Base-by-base conservation (phyloP, 2,113 vertebrate species). In the Lucifuga dentata region DNA sequence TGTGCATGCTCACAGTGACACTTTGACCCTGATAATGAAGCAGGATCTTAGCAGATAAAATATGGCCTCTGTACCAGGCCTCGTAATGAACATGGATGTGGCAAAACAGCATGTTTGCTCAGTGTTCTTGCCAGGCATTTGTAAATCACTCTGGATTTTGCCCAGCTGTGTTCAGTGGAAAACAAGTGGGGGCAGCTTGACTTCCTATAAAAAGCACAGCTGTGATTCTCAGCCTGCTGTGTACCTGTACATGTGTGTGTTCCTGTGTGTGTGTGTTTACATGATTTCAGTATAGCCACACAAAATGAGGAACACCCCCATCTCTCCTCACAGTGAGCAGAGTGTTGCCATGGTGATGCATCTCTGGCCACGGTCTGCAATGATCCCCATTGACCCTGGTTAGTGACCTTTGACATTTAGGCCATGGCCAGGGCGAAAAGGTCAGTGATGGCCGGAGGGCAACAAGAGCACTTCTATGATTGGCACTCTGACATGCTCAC, bases 361-460 rank as follows among this genome's bases (percentile, higher is more conserved):
- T 83, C 89, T 78, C 71, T 59, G 80, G 61, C 68, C 78, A 84
- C 83, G 78, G 68, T 68, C 80, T 78, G 77, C 72, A 65, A 81
- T 81, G 86, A 84, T 88, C 88, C 65, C 55, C 68, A 43, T 65
- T 89, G 90, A 91, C 90, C 89, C 83, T 72, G 63, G 64, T 75
- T 73, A 58, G 64, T 87, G 88, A 93, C 89, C 91, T 88, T 46
- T 93, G 89, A 91, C 90, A 87, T 88, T 83, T 86, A 84, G 91
- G 88, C 90, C 90, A 91, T 66, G 83, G 89, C 90, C 89, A 88
- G 91, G 77, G 89, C 81, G 88, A 83, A 83, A 71, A 89, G 90
- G 92, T 92, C 89, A 92, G 83, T 11, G 45, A 85, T 93, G 90
- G 77, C 92, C 86, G 29, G 80, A 90, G 90, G 92, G 89, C 82